These are phyloP conservation scores for Glyptemys insculpta DNA, from an alignment of 2,797 vertebrate genomes.

Conservation along the genomic window DNA sequence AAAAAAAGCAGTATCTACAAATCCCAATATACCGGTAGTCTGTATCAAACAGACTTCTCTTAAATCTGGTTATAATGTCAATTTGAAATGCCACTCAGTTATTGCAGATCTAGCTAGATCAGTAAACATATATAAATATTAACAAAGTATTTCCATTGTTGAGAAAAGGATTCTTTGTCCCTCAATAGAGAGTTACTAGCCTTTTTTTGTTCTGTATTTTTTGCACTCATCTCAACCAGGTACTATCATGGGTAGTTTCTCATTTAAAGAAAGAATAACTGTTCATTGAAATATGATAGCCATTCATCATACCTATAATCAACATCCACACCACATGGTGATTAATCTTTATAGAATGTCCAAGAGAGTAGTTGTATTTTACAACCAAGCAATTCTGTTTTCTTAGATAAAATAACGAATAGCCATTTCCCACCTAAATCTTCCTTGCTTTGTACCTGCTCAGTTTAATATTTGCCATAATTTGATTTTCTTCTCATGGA, in stretches of 20 bases:
- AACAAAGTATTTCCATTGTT: background rate
- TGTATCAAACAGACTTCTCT: background rate
- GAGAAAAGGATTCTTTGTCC: conserved; percentile 3
- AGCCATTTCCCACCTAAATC: background rate
- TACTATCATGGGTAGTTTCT: background rate
- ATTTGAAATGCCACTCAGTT: conserved; percentile 2
- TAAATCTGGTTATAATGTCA: background rate
- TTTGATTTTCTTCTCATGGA: background rate
- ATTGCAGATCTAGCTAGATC: background rate
- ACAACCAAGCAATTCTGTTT: background rate
- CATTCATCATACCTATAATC: conserved; percentile 1
- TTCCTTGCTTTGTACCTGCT: background rate
- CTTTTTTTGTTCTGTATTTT: conserved; percentile 1
- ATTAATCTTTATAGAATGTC: background rate
- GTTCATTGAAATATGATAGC: background rate
- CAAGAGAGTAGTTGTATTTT: conserved; percentile 9
- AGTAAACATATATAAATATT: background rate
- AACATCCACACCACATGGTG: background rate
- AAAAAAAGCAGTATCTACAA: background rate
- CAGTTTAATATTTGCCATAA: background rate
- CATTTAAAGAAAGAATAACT: conserved; percentile 23
- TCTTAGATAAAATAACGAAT: background rate
- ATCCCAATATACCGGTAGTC: background rate
- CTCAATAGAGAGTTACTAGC: background rate
- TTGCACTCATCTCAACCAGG: conserved; percentile 14